phyloP scores from a whole-genome alignment of 2,113 vertebrate genomes.

The Eulemur rufifrons region DNA sequence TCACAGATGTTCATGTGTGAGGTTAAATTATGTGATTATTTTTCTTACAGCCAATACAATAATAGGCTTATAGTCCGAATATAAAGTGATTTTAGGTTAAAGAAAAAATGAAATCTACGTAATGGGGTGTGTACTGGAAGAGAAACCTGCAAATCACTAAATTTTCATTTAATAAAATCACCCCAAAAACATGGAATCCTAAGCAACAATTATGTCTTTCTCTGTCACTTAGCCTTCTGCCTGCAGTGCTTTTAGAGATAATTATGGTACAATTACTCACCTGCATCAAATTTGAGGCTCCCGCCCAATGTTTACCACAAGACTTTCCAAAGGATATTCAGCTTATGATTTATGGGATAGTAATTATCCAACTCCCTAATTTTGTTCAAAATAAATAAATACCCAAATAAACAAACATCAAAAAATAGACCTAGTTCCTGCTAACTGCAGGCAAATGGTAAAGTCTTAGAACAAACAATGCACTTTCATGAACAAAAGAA shows the following conservation, averaged over 20 bases:
- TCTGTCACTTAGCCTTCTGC: slow-evolving; percentile 41
- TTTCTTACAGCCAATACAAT: not conserved
- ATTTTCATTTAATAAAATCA: slow-evolving; percentile 44
- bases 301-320: slow-evolving; percentile 6
- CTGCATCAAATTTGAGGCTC: slow-evolving; percentile 38
- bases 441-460: not conserved
- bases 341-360: not conserved
- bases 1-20: not conserved
- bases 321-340: not conserved
- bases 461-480: not conserved
- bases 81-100: not conserved
- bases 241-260: not conserved
- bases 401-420: slow-evolving; percentile 46
- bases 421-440: not conserved
- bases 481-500: not conserved
- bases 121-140: not conserved
- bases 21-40: not conserved
- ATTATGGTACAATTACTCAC: slow-evolving; percentile 49
- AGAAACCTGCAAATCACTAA: not conserved
- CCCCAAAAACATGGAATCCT: not conserved
- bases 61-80: fast-evolving
- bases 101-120: not conserved
- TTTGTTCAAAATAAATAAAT: slow-evolving; percentile 47
- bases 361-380: slow-evolving; percentile 26
- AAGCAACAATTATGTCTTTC: not conserved